Conservation (phyloP, 1,140 invertebrate genomes). For the Gonioctena quinquepunctata region DNA sequence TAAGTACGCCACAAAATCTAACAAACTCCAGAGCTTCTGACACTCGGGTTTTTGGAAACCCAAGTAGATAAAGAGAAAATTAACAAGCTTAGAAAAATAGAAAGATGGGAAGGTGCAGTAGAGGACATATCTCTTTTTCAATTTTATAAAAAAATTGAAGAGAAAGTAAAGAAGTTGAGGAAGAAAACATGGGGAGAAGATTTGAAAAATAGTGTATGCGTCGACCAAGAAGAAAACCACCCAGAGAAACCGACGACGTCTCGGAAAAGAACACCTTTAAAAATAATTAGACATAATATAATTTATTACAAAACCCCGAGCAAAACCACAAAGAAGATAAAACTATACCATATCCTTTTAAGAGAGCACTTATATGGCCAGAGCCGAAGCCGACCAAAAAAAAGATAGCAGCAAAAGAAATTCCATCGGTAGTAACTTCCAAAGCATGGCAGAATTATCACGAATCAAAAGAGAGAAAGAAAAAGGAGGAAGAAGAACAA, state of each 20-base stretch:
- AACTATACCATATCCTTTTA: neutral
- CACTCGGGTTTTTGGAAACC: neutral
- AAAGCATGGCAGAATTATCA: neutral
- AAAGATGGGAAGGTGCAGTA: neutral
- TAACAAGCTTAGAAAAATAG: neutral
- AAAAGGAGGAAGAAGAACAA: conserved; percentile 4
- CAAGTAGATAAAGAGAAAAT: neutral
- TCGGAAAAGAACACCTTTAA: neutral
- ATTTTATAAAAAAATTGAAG: neutral
- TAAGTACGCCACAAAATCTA: too few relatives aligned
- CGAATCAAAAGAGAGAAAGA: neutral
- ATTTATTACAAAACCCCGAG: neutral
- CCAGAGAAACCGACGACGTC: too few relatives aligned
- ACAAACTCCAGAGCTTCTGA: too few relatives aligned
- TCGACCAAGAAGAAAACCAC: too few relatives aligned
- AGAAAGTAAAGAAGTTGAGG: neutral
- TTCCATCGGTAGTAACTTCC: neutral
- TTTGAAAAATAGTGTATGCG: too few relatives aligned
- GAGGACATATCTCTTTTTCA: neutral
- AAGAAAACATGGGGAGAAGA: neutral
- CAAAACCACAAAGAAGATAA: neutral
- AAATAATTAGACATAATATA: neutral
- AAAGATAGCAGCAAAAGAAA: neutral
- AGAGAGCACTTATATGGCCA: neutral
- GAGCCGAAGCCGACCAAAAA: neutral